Evolutionary conservation across 2,113 vertebrate genomes (phyloP).

Genomic region (Dendropsophus ebraccatus): DNA sequence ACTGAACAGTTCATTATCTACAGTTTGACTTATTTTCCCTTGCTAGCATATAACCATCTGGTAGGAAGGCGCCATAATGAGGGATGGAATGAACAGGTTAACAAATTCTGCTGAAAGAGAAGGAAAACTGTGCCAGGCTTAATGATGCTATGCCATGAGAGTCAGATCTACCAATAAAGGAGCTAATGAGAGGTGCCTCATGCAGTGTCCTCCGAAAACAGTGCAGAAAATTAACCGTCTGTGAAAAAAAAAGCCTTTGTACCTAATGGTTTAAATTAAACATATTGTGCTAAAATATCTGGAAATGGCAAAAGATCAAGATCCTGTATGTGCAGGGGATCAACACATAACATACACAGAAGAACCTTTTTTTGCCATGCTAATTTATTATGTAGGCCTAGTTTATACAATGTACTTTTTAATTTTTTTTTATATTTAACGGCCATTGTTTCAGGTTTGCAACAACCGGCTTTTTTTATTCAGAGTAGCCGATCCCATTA

Average conservation of each 20-base stretch:
- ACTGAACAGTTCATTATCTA: slow-evolving; percentile 63
- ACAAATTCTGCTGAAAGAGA: slow-evolving; percentile 66
- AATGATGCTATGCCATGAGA: slow-evolving; percentile 64
- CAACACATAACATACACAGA: background rate
- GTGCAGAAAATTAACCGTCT: slow-evolving; percentile 62
- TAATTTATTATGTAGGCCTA: too few relatives aligned
- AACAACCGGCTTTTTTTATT: too few relatives aligned
- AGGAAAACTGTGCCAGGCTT: slow-evolving; percentile 66
- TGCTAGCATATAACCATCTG: slow-evolving; percentile 63
- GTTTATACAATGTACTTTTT: too few relatives aligned
- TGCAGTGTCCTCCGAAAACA: slow-evolving; percentile 62
- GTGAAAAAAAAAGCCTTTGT: slow-evolving; percentile 55
- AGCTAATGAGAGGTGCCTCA: slow-evolving; percentile 67
- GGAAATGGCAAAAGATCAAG: slow-evolving; percentile 22
- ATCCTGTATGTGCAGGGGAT: slow-evolving; percentile 5
- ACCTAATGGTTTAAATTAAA: slow-evolving; percentile 51
- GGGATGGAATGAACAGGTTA: slow-evolving; percentile 60
- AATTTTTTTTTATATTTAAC: too few relatives aligned
- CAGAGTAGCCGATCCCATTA: too few relatives aligned
- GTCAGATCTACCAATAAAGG: slow-evolving; percentile 71
- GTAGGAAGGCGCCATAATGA: slow-evolving; percentile 63
- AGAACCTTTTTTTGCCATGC: too few relatives aligned
- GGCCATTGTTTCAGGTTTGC: too few relatives aligned
- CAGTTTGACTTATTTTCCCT: slow-evolving; percentile 65
- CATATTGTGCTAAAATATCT: slow-evolving; percentile 51